Evolutionary conservation across 2,888 invertebrate genomes (phyloP).

Genomic region (Catocala nupta): DNA sequence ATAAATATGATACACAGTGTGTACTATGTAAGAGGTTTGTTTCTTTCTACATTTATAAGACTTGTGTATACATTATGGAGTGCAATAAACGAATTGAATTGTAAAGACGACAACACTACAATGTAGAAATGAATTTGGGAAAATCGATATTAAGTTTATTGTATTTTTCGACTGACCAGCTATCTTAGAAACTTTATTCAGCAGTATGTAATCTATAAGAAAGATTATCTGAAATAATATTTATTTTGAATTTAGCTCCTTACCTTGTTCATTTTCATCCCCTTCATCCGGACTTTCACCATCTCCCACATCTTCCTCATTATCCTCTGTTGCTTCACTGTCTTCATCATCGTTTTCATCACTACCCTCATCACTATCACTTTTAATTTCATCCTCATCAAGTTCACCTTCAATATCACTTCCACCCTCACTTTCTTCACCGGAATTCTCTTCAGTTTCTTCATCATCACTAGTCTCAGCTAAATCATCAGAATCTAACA

Average conservation of each 20-base stretch:
- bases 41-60: too few relatives aligned
- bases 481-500: conserved; percentile 74
- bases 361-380: conserved; percentile 36
- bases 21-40: too few relatives aligned
- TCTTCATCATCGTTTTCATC: conserved; percentile 47
- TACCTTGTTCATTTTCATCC: conserved; percentile 10
- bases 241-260: not conserved
- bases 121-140: too few relatives aligned
- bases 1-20: too few relatives aligned
- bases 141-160: too few relatives aligned
- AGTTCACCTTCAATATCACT: conserved; percentile 38
- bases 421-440: conserved; percentile 42
- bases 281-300: conserved; percentile 35
- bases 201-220: too few relatives aligned
- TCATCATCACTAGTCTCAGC: conserved; percentile 63
- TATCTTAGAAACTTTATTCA: too few relatives aligned
- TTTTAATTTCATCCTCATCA: conserved; percentile 41
- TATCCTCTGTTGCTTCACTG: conserved; percentile 38
- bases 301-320: conserved; percentile 31
- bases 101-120: too few relatives aligned
- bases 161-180: too few relatives aligned
- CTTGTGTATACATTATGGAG: too few relatives aligned
- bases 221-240: too few relatives aligned
- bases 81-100: too few relatives aligned
- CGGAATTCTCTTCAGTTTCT: conserved; percentile 34